These are phyloP conservation scores for Eumaeus atala DNA, from an alignment of 1,140 invertebrate genomes.

Conservation along the genomic window DNA sequence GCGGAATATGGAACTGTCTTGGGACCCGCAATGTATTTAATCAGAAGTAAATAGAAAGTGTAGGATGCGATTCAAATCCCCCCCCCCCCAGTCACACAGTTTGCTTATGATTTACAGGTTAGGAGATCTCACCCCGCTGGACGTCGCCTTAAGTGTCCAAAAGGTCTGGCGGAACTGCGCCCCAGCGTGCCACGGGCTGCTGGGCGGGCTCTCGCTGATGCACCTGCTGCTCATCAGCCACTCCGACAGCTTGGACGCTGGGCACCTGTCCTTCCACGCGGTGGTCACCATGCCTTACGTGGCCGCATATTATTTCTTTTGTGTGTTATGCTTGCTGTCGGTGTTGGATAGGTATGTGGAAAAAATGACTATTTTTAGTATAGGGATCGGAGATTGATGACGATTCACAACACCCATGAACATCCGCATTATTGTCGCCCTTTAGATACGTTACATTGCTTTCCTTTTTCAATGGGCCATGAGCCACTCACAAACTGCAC, in stretches of 20 bases:
- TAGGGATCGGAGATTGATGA: too few species aligned
- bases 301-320: slow-evolving; percentile 68
- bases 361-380: too few species aligned
- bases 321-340: slow-evolving; percentile 61
- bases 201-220: slow-evolving; percentile 64
- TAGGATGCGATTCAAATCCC: too few species aligned
- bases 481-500: too few species aligned
- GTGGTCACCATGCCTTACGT: slow-evolving; percentile 70
- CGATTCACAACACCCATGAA: too few species aligned
- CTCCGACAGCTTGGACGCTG: slow-evolving; percentile 59
- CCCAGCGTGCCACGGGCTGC: slow-evolving; percentile 56
- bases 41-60: too few species aligned
- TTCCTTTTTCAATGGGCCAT: too few species aligned
- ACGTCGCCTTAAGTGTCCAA: slow-evolving; percentile 58
- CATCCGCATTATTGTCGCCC: too few species aligned
- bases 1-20: too few species aligned
- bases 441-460: too few species aligned
- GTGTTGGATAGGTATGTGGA: slow-evolving; percentile 65
- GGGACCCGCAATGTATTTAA: too few species aligned
- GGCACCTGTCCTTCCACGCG: slow-evolving; percentile 67
- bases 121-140: slow-evolving; percentile 61
- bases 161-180: slow-evolving; percentile 59
- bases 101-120: slow-evolving; percentile 39
- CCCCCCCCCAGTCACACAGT: too few species aligned
- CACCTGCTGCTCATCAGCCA: slow-evolving; percentile 64